phyloP scores from a whole-genome alignment of 2,797 vertebrate species.

The Selene dorsalis region DNA sequence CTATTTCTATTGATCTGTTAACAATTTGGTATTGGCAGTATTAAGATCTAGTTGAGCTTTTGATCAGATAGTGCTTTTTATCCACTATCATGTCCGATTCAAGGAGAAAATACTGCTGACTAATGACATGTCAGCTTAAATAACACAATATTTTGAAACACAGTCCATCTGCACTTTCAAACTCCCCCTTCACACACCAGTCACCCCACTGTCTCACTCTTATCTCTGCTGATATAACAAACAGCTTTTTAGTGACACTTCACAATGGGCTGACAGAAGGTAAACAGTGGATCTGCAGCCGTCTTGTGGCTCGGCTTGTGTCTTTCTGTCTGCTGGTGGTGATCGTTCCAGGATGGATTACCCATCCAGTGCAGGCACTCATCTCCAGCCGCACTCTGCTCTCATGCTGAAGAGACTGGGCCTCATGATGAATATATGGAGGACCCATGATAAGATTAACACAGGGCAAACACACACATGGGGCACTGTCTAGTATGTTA shows the following conservation, averaged over 20 bases:
- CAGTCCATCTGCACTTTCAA: constrained; percentile 26
- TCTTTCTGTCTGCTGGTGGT: constrained; percentile 41
- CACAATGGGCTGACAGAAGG: constrained; percentile 59
- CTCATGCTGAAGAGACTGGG: constrained; percentile 60
- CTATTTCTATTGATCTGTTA: not conserved
- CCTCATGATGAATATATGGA: constrained; percentile 72
- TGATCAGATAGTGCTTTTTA: not conserved
- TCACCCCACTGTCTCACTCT: constrained; percentile 46
- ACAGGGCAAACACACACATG: constrained; percentile 51
- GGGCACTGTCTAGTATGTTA: constrained; percentile 59
- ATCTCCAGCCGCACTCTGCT: constrained; percentile 52
- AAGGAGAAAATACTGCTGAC: constrained; percentile 12
- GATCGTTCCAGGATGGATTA: constrained; percentile 65
- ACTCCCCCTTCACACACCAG: constrained; percentile 26
- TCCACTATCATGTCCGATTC: not conserved
- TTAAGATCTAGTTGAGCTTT: not conserved
- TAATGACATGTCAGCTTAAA: constrained; percentile 29
- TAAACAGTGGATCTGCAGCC: constrained; percentile 70
- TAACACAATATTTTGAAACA: constrained; percentile 34
- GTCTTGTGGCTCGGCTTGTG: constrained; percentile 47
- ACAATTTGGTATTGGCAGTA: not conserved
- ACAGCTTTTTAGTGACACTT: constrained; percentile 60
- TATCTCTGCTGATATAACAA: constrained; percentile 68
- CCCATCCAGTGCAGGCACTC: constrained; percentile 49
- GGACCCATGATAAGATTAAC: constrained; percentile 75